phyloP scores from a whole-genome alignment of 2,113 vertebrate genomes.

The Trichomycterus rosablanca region DNA sequence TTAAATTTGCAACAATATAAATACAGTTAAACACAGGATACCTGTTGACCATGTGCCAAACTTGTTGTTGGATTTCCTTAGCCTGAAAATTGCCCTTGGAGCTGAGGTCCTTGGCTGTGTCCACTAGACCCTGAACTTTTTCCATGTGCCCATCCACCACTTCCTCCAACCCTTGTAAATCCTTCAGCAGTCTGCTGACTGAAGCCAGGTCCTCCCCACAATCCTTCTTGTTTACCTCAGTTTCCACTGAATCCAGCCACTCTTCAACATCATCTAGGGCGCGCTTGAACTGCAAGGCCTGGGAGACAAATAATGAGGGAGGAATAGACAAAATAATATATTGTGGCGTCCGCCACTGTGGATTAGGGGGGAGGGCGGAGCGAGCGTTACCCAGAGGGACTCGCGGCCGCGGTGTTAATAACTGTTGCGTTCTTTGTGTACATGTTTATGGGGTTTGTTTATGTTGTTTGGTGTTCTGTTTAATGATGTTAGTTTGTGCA shows the following conservation, averaged over 20 bases:
- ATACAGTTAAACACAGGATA: no score
- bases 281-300: conserved; percentile 77
- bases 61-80: conserved; percentile 70
- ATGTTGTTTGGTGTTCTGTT: no score
- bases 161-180: conserved; percentile 76
- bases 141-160: conserved; percentile 64
- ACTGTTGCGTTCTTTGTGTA: no score
- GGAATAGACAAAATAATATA: no score
- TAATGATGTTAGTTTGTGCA: no score
- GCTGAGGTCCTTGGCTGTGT: conserved; percentile 63
- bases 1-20: neutral
- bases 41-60: conserved; percentile 71
- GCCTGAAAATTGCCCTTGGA: conserved; percentile 73
- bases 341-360: no score
- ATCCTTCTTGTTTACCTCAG: conserved; percentile 60
- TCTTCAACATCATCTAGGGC: conserved; percentile 73
- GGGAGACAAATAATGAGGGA: conserved; percentile 1
- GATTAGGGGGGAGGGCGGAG: no score
- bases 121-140: conserved; percentile 65
- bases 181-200: conserved; percentile 68
- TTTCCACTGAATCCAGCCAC: conserved; percentile 71
- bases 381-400: no score
- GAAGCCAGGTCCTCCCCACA: conserved; percentile 63
- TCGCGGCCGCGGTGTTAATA: no score
- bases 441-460: no score